phyloP scores from a whole-genome alignment of 2,888 invertebrate genomes.

The Standfussiana lucernea region DNA sequence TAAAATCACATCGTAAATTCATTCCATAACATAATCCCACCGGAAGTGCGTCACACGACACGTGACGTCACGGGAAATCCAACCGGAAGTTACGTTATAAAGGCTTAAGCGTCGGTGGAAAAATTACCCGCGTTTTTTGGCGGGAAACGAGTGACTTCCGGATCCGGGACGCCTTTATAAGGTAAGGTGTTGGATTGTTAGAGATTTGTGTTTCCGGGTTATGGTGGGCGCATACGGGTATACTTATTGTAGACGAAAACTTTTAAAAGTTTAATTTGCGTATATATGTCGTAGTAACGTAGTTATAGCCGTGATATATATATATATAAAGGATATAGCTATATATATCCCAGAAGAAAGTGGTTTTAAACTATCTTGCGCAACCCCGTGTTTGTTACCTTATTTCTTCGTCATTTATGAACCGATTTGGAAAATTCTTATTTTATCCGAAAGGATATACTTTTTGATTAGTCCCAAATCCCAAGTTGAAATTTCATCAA shows the following conservation, averaged over 20 bases:
- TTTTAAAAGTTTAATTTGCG: too few relatives aligned
- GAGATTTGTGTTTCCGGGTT: constrained; percentile 50
- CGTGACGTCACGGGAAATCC: constrained; percentile 82
- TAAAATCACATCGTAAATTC: constrained; percentile 52
- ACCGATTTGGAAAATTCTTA: too few relatives aligned
- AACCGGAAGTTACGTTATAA: constrained; percentile 84
- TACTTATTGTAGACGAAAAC: constrained; percentile 1
- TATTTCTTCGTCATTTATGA: too few relatives aligned
- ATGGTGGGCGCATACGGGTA: constrained; percentile 16
- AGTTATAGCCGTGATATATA: too few relatives aligned
- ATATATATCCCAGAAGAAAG: too few relatives aligned
- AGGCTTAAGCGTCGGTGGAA: constrained; percentile 83
- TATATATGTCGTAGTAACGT: too few relatives aligned
- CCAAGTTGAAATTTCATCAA: too few relatives aligned
- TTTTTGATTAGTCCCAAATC: too few relatives aligned
- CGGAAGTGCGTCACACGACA: constrained; percentile 75
- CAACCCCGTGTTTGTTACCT: too few relatives aligned
- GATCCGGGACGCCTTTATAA: constrained; percentile 72
- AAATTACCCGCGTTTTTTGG: constrained; percentile 86
- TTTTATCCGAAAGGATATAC: too few relatives aligned
- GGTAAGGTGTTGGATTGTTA: constrained; percentile 72
- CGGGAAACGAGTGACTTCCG: constrained; percentile 86
- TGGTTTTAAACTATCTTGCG: too few relatives aligned
- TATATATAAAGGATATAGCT: too few relatives aligned
- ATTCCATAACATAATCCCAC: constrained; percentile 49